Percentiles rank a stretch among this genome's conserved stretches.
Evolutionary conservation across 35 echinoderm and acorn worm genomes (phyloP).

Genomic region (Ophioderma brevispina): DNA sequence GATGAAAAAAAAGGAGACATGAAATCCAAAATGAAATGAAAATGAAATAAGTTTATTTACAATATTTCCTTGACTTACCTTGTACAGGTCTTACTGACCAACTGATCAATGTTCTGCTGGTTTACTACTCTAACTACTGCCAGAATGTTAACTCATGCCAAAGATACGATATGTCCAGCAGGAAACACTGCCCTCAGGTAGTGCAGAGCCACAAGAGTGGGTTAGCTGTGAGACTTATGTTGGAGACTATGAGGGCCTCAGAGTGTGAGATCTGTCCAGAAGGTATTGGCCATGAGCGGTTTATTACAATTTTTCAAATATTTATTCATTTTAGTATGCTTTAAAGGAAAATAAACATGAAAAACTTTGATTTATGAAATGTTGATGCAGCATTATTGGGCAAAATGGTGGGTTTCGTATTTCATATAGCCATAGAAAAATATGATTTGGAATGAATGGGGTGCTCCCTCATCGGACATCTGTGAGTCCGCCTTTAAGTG

Average conservation of each 20-base stretch:
- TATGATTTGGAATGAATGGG: too few species aligned
- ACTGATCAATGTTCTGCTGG: slow-evolving; percentile 74
- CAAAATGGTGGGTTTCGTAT: too few species aligned
- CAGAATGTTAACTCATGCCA: slow-evolving; percentile 65
- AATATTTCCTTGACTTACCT: neutral
- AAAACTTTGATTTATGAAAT: too few species aligned
- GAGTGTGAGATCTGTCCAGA: slow-evolving; percentile 89
- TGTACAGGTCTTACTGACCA: slow-evolving; percentile 59
- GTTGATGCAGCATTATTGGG: too few species aligned
- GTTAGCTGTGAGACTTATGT: slow-evolving; percentile 74
- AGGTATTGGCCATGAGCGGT: slow-evolving; percentile 35
- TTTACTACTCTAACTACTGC: slow-evolving; percentile 98
- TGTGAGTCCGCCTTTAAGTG: too few species aligned
- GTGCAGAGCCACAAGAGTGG: slow-evolving; percentile 84
- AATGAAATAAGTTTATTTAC: too few species aligned
- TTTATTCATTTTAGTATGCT: too few species aligned
- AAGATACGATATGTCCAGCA: slow-evolving; percentile 75
- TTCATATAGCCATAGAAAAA: too few species aligned
- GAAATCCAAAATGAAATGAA: too few species aligned
- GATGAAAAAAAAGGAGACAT: too few species aligned
- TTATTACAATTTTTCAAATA: neutral
- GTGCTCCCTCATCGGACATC: too few species aligned
- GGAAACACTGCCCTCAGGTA: slow-evolving; percentile 95
- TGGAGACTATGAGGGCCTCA: slow-evolving; percentile 82
- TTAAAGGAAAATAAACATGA: too few species aligned